Evolutionary conservation across 2,797 vertebrate genomes (phyloP), one percentile per base, ranked within the genome.

Genomic region (Sebastes vulpes): DNA sequence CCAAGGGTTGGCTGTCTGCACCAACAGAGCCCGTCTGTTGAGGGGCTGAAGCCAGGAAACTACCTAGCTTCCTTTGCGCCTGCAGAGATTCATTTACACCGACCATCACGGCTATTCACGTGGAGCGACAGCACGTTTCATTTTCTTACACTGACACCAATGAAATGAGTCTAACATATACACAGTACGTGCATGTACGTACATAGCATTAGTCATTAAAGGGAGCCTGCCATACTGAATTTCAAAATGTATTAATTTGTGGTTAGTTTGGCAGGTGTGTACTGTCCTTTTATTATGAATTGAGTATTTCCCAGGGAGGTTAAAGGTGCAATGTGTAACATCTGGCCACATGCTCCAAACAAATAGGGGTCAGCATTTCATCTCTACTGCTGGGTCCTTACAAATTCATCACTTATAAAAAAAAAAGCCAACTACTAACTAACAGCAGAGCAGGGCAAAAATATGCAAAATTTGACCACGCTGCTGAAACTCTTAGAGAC

Each of bases 1-100:
- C 85, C 75, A 80, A 70, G 67, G 80, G 81, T 82, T 85, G 81
- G 85, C 85, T 80, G 86, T 92, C 89, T 91, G 88, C 83, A 89
- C 90, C 89, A 90, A 91, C 91, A 91, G 86, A 92, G 92, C 72
- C 93, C 91, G 72, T 95, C 93, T 95, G 94, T 94, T 94, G 75
- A 81, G 56, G 85, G 68, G 63, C 59, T 23, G 46, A 77, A 83
- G 93, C 94, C 94, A 95, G 92, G 80, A 93, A 94, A 92, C 83
- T 84, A 92, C 90, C 89, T 88, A 82, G 89, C 92, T 93, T 93
- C 89, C 91, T 91, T 75, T 79, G 31, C 77, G 77, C 91, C 87
- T 81, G 87, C 84, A 88, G 91, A 92, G 89, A 85, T 82, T 85
- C 58, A 89, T 88, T 94, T 85, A 91, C 79, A 88, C 85, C 87